Percentiles rank a stretch among this genome's conserved stretches.
Conservation (phyloP, 2,888 invertebrate species). For the Zonitis immaculata region DNA sequence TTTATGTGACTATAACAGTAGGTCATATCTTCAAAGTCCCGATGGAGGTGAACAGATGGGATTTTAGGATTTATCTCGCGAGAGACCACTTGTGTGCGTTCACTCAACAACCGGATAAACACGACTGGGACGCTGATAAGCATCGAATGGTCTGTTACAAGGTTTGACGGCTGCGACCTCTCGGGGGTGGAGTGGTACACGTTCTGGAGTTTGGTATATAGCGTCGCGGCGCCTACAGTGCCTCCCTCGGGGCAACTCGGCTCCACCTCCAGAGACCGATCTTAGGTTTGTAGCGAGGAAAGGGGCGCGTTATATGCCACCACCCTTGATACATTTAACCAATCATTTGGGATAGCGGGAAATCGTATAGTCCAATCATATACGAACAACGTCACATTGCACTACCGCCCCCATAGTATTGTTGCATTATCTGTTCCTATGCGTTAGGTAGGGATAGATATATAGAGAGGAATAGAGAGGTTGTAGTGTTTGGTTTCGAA, state of each 20-base stretch:
- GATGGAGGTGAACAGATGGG: slow-evolving; percentile 26
- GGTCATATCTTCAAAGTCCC: slow-evolving; percentile 10
- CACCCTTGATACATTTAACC: slow-evolving; percentile 34
- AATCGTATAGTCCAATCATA: slow-evolving; percentile 31
- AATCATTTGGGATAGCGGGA: slow-evolving; percentile 38
- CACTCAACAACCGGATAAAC: slow-evolving; percentile 43
- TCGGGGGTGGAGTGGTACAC: slow-evolving; percentile 40
- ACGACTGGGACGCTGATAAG: slow-evolving; percentile 48
- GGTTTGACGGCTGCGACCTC: slow-evolving; percentile 41
- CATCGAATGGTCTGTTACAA: slow-evolving; percentile 43
- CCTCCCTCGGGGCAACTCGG: slow-evolving; percentile 54
- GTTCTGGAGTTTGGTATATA: slow-evolving; percentile 24
- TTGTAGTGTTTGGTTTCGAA: slow-evolving; percentile 22
- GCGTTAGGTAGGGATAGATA: slow-evolving; percentile 30
- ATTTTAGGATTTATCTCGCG: slow-evolving; percentile 36
- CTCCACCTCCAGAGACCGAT: slow-evolving; percentile 53
- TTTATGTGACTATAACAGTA: slow-evolving; percentile 44
- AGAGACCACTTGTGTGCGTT: slow-evolving; percentile 42
- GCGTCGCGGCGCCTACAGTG: slow-evolving; percentile 28
- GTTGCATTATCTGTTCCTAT: slow-evolving; percentile 28
- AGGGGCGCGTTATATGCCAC: slow-evolving; percentile 32
- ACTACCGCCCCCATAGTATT: slow-evolving; percentile 34
- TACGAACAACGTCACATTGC: slow-evolving; percentile 22
- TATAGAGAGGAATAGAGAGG: slow-evolving; percentile 15
- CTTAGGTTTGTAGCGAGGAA: slow-evolving; percentile 33